Evolutionary conservation across 1,140 invertebrate genomes (phyloP), one percentile per base, ranked within the genome.

Genomic region (Pristionchus pacificus): DNA sequence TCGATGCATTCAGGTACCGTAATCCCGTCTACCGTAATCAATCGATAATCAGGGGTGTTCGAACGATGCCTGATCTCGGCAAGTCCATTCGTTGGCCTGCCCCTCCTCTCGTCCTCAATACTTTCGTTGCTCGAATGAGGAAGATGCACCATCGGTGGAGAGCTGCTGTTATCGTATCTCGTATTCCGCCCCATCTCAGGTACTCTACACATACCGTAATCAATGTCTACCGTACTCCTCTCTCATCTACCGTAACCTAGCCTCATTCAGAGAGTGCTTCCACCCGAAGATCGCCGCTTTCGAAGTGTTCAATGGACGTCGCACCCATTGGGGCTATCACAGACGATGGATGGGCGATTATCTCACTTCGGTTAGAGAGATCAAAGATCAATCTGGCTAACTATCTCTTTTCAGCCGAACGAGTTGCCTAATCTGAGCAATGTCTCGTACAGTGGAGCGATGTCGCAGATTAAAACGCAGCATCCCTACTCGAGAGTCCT

Each of bases 301-400:
- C 25, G 89, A 90, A 60, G 89, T 88, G 2, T 85, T 97, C 15
- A 87, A 88, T 63, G 89, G 90, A 0, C 89, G 91, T 70, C 88
- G 94, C 38, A 79, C 85, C 1, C 87, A 91, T 65, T 97, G 92
- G 90, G 94, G 95, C 0, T 89, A 91, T 62, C 87, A 88, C 2
- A 86, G 93, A 31, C 88, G 89, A 72, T 97, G 95, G 95, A 87
- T 90, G 74, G 94, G 94, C 31, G 94, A 97, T 85, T 97, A 97
- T 83, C 85, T 97, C 66, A 87, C 89, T 6, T 30, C 69, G 33
- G 70, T 77, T 15, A 58, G 61, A 6, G 55, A 32, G 29, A 19
- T 1, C 24, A n/a, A 1, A 6, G 29, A 60, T 57, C 25, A n/a
- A 67, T 24, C 68, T 61, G 15, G 6, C n/a, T 65, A 27, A 2